Evolutionary conservation across 2,888 invertebrate species (phyloP).

Genomic region (Cynaeus angustus): DNA sequence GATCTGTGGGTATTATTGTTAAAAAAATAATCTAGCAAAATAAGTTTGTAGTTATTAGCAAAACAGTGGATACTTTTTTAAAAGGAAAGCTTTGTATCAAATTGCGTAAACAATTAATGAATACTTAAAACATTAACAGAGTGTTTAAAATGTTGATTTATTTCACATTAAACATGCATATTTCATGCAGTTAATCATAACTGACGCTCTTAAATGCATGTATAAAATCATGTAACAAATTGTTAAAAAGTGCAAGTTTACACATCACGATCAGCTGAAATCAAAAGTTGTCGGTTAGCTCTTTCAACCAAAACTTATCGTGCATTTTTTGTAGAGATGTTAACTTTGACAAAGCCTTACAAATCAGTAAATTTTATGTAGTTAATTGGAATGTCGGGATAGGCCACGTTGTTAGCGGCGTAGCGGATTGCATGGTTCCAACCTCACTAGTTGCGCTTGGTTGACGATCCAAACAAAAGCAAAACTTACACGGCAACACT

Average conservation of each 20-base stretch:
- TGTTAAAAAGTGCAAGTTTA: no score
- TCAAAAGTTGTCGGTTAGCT: no score
- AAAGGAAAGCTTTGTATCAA: neutral
- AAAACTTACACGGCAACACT: constrained; percentile 57
- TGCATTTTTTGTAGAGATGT: neutral
- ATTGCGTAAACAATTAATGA: neutral
- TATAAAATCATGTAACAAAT: no score
- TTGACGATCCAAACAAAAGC: constrained; percentile 64
- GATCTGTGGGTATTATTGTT: no score
- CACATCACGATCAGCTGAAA: no score
- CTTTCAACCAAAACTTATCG: no score
- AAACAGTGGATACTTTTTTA: neutral
- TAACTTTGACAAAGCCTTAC: constrained; percentile 29
- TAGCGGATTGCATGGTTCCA: constrained; percentile 61
- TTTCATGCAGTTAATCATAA: no score
- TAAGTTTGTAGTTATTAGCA: no score
- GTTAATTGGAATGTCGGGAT: constrained; percentile 62
- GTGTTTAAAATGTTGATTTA: constrained; percentile 14
- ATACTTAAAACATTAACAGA: neutral
- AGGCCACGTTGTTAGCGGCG: constrained; percentile 59
- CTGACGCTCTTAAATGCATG: no score
- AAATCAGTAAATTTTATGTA: constrained; percentile 51
- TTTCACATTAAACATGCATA: constrained; percentile 12
- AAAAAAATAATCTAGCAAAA: no score
- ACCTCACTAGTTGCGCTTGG: constrained; percentile 66